phyloP scores from a whole-genome alignment of 2,888 invertebrate species.

The Matsumyia berberina region DNA sequence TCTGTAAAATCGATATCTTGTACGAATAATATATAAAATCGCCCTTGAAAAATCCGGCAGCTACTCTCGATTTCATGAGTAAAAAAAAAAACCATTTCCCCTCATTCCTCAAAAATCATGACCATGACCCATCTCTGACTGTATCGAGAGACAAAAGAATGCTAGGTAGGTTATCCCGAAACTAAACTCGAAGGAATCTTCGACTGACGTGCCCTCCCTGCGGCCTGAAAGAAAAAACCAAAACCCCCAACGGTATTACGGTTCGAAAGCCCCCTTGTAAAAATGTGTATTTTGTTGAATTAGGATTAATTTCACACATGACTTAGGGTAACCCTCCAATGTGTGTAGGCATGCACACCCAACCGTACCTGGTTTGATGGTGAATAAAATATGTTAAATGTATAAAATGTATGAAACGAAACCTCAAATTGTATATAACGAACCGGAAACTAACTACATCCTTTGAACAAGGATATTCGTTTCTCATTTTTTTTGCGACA shows the following conservation, averaged over 20 bases:
- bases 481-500: neutral
- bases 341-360: conserved; percentile 3
- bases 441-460: conserved; percentile 34
- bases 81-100: too few species aligned
- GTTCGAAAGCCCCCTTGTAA: conserved; percentile 26
- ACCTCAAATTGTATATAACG: neutral
- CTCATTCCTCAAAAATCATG: neutral
- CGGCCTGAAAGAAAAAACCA: neutral
- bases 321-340: conserved; percentile 45
- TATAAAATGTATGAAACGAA: too few species aligned
- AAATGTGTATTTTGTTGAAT: conserved; percentile 47
- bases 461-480: conserved; percentile 24
- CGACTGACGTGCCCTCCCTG: neutral
- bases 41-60: too few species aligned
- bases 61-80: too few species aligned
- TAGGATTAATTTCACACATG: conserved; percentile 63
- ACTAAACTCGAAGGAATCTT: neutral
- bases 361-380: neutral
- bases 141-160: too few species aligned
- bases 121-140: neutral
- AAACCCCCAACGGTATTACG: conserved; percentile 21
- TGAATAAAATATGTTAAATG: too few species aligned
- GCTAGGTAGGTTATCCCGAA: neutral
- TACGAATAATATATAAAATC: too few species aligned
- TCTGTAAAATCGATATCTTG: too few species aligned